Base-by-base conservation (phyloP, 2,888 invertebrate genomes). In the Xestobium rufovillosum region DNA sequence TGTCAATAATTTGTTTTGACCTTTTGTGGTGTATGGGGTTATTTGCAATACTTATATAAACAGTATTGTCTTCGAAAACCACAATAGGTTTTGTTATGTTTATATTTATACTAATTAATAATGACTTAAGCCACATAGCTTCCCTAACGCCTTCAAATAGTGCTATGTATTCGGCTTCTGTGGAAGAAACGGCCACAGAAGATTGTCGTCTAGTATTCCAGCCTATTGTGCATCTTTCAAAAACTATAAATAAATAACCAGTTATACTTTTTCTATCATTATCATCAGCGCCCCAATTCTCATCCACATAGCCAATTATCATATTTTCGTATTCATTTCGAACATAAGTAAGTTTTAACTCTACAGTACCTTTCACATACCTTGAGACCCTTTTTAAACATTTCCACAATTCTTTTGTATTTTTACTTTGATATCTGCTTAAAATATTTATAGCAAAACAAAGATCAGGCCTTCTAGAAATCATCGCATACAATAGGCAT, bases 131-230 rank as follows among this genome's bases (percentile, higher is more conserved):
- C 52, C 52, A 57, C 6, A 54, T 23, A 2, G 54, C 53, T 44
- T 57, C 56, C 38, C 31, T 48, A 2, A 52, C 48, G 42, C 34
- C 51, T 45, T 51, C 51, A 39, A 38, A 51, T 2, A 52, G 39
- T 28, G 28, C 28, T 26, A 43, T 47, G 25, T 47, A 47, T 39
- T 47, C 43, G n/a, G 47, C 43, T 35, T 47, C 45, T 13, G 47
- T 46, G 1, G 56, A 53, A 11, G 59, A 59, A 1, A 56, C 30
- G 0, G 57, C 49, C 3, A 57, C 57, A 15, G 47, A 33, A 15
- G 40, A 43, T 42, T 61, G 60, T 36, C 47, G 52, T 32, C 45
- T 52, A 9, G 56, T 53, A 8, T 41, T 41, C 60, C 60, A 63
- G 12, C 40, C 32, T 10, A 59, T 49, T 0, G 50, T 49, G 32